Evolutionary conservation across 2,888 invertebrate species (phyloP).

Genomic region (Dilophus febrilis): DNA sequence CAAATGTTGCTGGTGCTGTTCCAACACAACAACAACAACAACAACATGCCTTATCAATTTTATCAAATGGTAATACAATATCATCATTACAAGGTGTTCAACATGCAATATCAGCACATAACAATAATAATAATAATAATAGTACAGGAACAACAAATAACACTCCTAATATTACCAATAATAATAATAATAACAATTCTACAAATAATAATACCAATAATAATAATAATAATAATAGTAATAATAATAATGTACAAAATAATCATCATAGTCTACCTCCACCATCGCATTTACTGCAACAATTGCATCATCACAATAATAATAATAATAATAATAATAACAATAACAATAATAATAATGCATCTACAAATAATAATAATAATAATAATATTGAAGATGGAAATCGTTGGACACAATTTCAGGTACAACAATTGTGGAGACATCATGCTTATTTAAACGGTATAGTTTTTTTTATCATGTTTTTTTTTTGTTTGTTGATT

Average conservation of each 20-base stretch:
- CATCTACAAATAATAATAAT: constrained; percentile 14
- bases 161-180: constrained; percentile 8
- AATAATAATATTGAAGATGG: constrained; percentile 18
- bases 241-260: constrained; percentile 1
- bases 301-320: constrained; percentile 4
- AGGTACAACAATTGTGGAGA: constrained; percentile 30
- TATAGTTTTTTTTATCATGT: constrained; percentile 14
- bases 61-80: constrained; percentile 11
- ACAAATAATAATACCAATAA: constrained; percentile 13
- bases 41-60: constrained; percentile 5
- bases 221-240: constrained; percentile 5
- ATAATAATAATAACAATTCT: constrained; percentile 12
- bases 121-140: constrained; percentile 18
- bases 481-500: background rate
- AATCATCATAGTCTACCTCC: constrained; percentile 8
- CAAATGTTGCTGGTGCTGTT: no score
- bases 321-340: constrained; percentile 14
- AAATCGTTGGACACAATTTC: constrained; percentile 31
- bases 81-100: constrained; percentile 11
- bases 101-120: constrained; percentile 21
- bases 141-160: constrained; percentile 11
- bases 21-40: constrained; percentile 1
- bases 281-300: constrained; percentile 8
- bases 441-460: constrained; percentile 31
- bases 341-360: constrained; percentile 9